A percentile compares a stretch with the other conserved stretches of the same genome.
Conservation (phyloP, 1,140 invertebrate species). For the Lerema accius region DNA sequence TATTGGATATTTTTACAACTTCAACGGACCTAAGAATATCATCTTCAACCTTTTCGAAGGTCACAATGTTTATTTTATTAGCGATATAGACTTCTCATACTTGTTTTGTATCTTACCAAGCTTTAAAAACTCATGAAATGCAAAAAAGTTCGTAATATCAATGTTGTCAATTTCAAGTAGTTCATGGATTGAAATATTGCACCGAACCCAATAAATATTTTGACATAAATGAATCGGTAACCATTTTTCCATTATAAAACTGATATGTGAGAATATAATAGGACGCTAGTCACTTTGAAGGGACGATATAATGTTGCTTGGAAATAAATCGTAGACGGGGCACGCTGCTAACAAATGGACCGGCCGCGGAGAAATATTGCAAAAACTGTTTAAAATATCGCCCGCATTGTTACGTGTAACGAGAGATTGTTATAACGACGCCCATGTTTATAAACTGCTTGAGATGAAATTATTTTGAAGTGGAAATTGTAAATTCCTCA, state of each 20-base stretch:
- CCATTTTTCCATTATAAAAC: slow-evolving; percentile 14
- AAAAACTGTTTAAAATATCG: slow-evolving; percentile 70
- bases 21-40: too few species aligned
- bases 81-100: too few species aligned
- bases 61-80: too few species aligned
- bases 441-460: slow-evolving; percentile 25
- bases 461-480: slow-evolving; percentile 28
- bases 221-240: too few species aligned
- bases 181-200: too few species aligned
- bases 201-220: too few species aligned
- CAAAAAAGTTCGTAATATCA: too few species aligned
- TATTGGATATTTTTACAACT: too few species aligned
- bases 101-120: too few species aligned
- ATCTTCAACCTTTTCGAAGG: too few species aligned
- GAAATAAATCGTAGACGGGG: slow-evolving; percentile 69
- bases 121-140: too few species aligned
- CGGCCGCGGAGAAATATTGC: slow-evolving; percentile 67
- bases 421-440: slow-evolving; percentile 39
- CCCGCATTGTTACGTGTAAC: slow-evolving; percentile 61
- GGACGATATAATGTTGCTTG: slow-evolving; percentile 71
- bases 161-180: too few species aligned
- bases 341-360: slow-evolving; percentile 67
- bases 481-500: slow-evolving; percentile 11
- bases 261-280: slow-evolving; percentile 33
- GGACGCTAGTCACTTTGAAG: slow-evolving; percentile 63